These are phyloP conservation scores for Eulemur albifrons DNA, from an alignment of 2,797 vertebrate species.

Conservation along the genomic window DNA sequence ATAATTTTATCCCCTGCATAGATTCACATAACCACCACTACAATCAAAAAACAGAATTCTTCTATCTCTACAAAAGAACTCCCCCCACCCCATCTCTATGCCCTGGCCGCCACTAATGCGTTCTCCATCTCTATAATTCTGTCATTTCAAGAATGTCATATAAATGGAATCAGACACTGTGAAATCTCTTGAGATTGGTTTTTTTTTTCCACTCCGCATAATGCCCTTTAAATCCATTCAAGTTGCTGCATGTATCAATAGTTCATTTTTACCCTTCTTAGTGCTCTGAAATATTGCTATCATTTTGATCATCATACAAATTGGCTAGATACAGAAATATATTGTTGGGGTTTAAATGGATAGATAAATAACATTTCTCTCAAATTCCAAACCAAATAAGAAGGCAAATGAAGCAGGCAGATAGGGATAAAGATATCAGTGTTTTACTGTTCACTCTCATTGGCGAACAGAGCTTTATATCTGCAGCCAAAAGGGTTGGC, in stretches of 20 bases:
- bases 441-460: not conserved
- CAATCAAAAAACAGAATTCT: not conserved
- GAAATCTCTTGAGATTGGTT: not conserved
- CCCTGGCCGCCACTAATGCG: not conserved
- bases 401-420: not conserved
- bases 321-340: not conserved
- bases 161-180: not conserved
- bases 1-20: not conserved
- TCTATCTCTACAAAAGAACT: not conserved
- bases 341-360: not conserved
- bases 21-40: not conserved
- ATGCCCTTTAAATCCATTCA: not conserved
- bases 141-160: not conserved
- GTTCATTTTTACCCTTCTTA: not conserved
- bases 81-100: not conserved
- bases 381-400: not conserved
- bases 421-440: not conserved
- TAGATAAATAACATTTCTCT: not conserved
- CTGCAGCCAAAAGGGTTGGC: not conserved
- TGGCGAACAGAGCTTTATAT: not conserved
- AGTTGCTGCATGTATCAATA: not conserved
- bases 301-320: constrained; percentile 26
- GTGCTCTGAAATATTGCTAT: not conserved
- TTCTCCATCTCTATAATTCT: not conserved
- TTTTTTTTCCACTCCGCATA: not conserved